These are phyloP conservation scores for Lucifuga dentata DNA, from an alignment of 2,113 vertebrate species.

Conservation along the genomic window DNA sequence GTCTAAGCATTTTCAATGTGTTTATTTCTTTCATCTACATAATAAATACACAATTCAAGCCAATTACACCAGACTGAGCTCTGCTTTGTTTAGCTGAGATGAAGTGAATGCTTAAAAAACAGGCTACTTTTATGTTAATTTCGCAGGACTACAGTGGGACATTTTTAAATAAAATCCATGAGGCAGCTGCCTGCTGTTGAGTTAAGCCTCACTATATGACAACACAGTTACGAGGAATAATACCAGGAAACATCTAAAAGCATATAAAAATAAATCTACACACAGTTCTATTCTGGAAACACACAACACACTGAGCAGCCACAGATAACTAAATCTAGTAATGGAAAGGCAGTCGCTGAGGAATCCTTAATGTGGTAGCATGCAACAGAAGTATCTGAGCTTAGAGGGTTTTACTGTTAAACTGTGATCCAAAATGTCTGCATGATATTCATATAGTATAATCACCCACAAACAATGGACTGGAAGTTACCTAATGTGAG, in stretches of 20 bases:
- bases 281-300: conserved; percentile 36
- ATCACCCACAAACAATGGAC: background rate
- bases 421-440: conserved; percentile 14
- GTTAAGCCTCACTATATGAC: conserved; percentile 6
- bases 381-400: conserved; percentile 46
- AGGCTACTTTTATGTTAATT: conserved; percentile 57
- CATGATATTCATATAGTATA: conserved; percentile 5
- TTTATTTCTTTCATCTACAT: conserved; percentile 82
- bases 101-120: conserved; percentile 64
- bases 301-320: conserved; percentile 34
- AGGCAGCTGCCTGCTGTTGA: conserved; percentile 53
- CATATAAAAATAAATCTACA: conserved; percentile 43
- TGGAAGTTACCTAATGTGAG: too few species aligned
- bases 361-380: conserved; percentile 53
- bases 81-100: conserved; percentile 57
- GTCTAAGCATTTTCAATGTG: conserved; percentile 68
- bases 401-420: conserved; percentile 17
- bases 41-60: conserved; percentile 84
- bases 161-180: conserved; percentile 34
- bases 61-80: conserved; percentile 67
- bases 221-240: conserved; percentile 36
- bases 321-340: conserved; percentile 13
- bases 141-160: conserved; percentile 38
- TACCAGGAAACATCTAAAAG: conserved; percentile 53
- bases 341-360: conserved; percentile 15